Evolutionary conservation across 2,888 invertebrate species (phyloP).

Genomic region (Andrena haemorrhoa): DNA sequence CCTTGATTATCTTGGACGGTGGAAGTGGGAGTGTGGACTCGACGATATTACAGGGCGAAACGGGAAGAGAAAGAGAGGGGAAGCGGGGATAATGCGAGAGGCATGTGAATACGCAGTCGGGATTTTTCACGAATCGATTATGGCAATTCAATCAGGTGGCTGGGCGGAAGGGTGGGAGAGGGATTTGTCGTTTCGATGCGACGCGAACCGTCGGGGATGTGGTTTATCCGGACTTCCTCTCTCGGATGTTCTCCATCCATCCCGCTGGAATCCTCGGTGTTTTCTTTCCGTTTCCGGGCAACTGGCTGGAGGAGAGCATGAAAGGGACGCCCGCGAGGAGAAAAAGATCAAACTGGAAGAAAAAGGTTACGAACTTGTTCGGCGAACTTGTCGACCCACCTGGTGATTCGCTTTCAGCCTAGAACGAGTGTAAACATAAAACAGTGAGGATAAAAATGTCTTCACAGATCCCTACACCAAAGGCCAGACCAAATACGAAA

Average conservation of each 20-base stretch:
- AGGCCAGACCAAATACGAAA: neutral
- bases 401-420: neutral
- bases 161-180: slow-evolving; percentile 13
- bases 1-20: slow-evolving; percentile 58
- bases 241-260: slow-evolving; percentile 72
- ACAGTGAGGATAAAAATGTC: neutral
- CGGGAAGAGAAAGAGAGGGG: neutral
- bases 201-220: slow-evolving; percentile 51
- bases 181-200: slow-evolving; percentile 65
- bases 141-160: slow-evolving; percentile 71
- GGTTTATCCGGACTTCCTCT: slow-evolving; percentile 67
- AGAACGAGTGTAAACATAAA: neutral
- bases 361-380: slow-evolving; percentile 54
- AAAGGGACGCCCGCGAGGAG: slow-evolving; percentile 30
- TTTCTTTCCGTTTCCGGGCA: slow-evolving; percentile 73
- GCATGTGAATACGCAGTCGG: slow-evolving; percentile 65
- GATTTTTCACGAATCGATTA: slow-evolving; percentile 74
- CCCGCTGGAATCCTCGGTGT: slow-evolving; percentile 61
- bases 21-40: slow-evolving; percentile 21
- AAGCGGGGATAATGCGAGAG: slow-evolving; percentile 55
- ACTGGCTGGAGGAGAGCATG: slow-evolving; percentile 48
- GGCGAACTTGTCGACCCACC: slow-evolving; percentile 46
- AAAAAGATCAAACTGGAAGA: slow-evolving; percentile 3
- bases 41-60: neutral
- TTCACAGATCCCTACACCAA: neutral